These are phyloP conservation scores for Listronotus oregonensis DNA, from an alignment of 1,140 invertebrate species.

Conservation along the genomic window DNA sequence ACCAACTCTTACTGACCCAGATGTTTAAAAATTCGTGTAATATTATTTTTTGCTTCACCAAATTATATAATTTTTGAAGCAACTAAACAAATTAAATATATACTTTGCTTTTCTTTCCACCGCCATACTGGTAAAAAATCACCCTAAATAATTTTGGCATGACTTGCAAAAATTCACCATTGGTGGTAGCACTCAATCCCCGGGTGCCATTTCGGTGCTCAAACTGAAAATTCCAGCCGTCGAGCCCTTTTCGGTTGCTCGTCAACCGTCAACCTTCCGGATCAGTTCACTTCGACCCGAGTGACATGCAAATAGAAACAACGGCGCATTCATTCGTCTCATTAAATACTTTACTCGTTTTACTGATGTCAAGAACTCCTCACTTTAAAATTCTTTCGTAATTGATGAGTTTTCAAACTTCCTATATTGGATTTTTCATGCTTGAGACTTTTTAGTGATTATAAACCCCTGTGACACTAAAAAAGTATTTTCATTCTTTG, in stretches of 20 bases:
- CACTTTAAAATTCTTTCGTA: background rate
- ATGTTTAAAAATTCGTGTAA: too few relatives aligned
- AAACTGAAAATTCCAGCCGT: slow-evolving; percentile 30
- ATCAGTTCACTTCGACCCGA: slow-evolving; percentile 49
- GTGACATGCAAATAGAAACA: slow-evolving; percentile 52
- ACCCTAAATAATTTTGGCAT: slow-evolving; percentile 12
- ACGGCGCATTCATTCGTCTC: slow-evolving; percentile 48
- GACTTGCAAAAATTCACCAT: slow-evolving; percentile 32
- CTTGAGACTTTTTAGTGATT: background rate
- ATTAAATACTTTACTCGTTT: slow-evolving; percentile 49
- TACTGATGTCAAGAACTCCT: slow-evolving; percentile 41
- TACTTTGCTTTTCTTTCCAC: background rate
- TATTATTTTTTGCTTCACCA: too few relatives aligned
- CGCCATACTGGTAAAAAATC: background rate
- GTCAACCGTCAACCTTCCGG: slow-evolving; percentile 40
- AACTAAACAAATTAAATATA: too few relatives aligned
- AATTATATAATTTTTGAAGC: too few relatives aligned
- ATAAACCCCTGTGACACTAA: background rate
- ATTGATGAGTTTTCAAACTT: slow-evolving; percentile 10
- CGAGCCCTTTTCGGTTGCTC: slow-evolving; percentile 26
- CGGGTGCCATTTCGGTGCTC: slow-evolving; percentile 22
- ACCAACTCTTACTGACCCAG: too few relatives aligned
- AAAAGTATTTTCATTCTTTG: too few relatives aligned
- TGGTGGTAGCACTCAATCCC: slow-evolving; percentile 12
- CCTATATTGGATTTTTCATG: background rate